Evolutionary conservation across 1,140 invertebrate species (phyloP).

Genomic region (Papilio polytes): DNA sequence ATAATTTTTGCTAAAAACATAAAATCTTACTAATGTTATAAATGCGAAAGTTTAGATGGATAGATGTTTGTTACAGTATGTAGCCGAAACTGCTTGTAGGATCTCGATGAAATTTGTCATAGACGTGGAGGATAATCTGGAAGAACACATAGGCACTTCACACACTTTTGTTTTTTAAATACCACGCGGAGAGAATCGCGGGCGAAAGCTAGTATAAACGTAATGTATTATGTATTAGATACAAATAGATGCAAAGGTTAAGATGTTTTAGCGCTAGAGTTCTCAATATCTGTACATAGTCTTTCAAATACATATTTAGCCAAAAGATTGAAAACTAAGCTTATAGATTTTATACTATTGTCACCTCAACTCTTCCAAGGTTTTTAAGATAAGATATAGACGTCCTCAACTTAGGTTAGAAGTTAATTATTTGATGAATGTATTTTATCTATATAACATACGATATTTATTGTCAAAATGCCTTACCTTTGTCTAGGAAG

Average conservation of each 20-base stretch:
- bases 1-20: neutral
- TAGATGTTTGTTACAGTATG: too few relatives aligned
- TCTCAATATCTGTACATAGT: neutral
- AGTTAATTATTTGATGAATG: constrained; percentile 16
- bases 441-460: neutral
- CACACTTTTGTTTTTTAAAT: too few relatives aligned
- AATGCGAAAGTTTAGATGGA: too few relatives aligned
- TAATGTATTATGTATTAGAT: neutral
- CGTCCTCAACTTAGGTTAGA: neutral
- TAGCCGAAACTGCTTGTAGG: too few relatives aligned
- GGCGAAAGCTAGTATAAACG: neutral
- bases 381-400: neutral
- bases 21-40: too few relatives aligned
- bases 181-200: too few relatives aligned
- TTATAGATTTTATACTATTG: too few relatives aligned
- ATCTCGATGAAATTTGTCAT: too few relatives aligned
- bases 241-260: constrained; percentile 23
- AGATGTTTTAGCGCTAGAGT: neutral
- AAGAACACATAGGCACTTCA: too few relatives aligned
- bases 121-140: too few relatives aligned
- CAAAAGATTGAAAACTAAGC: too few relatives aligned
- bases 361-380: neutral
- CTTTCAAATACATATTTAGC: neutral
- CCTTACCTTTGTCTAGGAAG: neutral
- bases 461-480: neutral